These are phyloP conservation scores for Spodoptera exigua DNA, from an alignment of 2,888 invertebrate species.

Conservation along the genomic window DNA sequence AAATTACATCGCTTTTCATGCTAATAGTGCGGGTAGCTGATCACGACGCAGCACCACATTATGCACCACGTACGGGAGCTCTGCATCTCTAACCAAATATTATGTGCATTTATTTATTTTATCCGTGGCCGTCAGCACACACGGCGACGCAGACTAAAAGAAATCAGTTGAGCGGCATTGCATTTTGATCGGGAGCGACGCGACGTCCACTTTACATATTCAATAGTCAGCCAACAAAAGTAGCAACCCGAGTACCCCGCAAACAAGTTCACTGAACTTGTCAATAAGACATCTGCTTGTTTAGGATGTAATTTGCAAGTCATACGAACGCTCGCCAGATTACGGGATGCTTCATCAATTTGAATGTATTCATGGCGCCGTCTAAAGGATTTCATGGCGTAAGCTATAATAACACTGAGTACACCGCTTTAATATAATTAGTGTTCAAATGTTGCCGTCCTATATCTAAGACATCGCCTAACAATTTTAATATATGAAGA, in stretches of 20 bases:
- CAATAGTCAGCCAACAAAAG: constrained; percentile 66
- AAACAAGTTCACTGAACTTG: constrained; percentile 76
- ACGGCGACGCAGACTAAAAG: constrained; percentile 64
- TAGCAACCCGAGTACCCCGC: constrained; percentile 59
- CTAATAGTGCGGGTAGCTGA: constrained; percentile 73
- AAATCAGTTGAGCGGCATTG: constrained; percentile 61
- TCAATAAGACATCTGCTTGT: constrained; percentile 80
- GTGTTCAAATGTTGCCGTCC: constrained; percentile 24
- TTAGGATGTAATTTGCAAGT: constrained; percentile 80
- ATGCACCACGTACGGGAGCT: constrained; percentile 68
- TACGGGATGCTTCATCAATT: constrained; percentile 59
- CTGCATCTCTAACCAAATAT: constrained; percentile 82
- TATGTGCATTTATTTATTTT: constrained; percentile 86
- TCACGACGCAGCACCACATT: constrained; percentile 67
- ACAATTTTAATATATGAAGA: constrained; percentile 35
- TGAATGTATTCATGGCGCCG: constrained; percentile 61
- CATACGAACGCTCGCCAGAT: constrained; percentile 63
- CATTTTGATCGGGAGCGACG: constrained; percentile 67
- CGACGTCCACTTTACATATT: constrained; percentile 72
- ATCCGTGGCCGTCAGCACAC: constrained; percentile 66
- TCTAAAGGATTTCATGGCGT: constrained; percentile 39
- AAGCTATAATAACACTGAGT: constrained; percentile 32
- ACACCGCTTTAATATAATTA: constrained; percentile 27
- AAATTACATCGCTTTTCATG: constrained; percentile 79
- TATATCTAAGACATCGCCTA: constrained; percentile 13